These are phyloP conservation scores for Martes martes DNA, from an alignment of 2,113 vertebrate genomes.

Conservation along the genomic window DNA sequence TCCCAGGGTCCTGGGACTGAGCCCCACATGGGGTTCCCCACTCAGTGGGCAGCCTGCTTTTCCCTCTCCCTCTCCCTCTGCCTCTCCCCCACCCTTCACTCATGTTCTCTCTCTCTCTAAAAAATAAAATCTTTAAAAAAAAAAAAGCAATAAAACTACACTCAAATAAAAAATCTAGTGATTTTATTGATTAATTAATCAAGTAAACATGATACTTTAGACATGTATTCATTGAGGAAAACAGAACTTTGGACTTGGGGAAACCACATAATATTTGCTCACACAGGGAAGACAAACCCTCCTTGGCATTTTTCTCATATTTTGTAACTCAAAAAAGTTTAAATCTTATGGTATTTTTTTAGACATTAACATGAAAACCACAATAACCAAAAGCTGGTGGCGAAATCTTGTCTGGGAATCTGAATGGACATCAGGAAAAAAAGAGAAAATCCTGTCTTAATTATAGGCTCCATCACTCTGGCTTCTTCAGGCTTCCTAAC, in stretches of 20 bases:
- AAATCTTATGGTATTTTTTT: not conserved
- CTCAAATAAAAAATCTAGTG: not conserved
- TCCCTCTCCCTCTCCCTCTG: too few relatives aligned
- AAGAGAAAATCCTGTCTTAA: constrained; percentile 24
- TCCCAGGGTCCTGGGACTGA: too few relatives aligned
- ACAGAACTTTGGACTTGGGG: not conserved
- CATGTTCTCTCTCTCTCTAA: not conserved
- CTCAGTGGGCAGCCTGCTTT: too few relatives aligned
- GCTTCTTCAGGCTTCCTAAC: not conserved
- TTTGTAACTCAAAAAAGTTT: not conserved
- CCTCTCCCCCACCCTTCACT: too few relatives aligned
- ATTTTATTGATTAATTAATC: not conserved
- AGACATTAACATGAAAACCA: constrained; percentile 36
- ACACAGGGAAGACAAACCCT: not conserved
- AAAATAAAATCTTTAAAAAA: not conserved
- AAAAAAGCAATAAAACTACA: not conserved
- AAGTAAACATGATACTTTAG: not conserved
- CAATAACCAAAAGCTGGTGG: constrained; percentile 30
- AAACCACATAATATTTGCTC: not conserved
- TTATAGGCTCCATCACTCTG: not conserved
- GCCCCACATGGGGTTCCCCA: too few relatives aligned
- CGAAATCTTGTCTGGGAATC: constrained; percentile 36
- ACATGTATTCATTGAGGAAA: not conserved
- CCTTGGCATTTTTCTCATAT: not conserved
- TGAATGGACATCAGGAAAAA: not conserved